Evolutionary conservation across 2,888 invertebrate genomes (phyloP).

Genomic region (Syrista parreyssii): DNA sequence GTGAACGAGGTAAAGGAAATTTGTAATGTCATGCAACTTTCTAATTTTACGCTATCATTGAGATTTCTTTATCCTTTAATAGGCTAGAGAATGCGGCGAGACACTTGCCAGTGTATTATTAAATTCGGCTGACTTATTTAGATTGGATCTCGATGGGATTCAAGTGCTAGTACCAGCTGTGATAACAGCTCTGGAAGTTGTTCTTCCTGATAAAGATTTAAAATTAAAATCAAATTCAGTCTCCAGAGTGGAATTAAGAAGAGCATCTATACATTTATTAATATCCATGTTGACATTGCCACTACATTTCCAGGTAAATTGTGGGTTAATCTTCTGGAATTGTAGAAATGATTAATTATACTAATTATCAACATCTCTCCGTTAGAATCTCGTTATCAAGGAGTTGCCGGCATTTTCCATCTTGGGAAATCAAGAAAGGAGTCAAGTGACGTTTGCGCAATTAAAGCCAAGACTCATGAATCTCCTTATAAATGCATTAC

Average conservation of each 20-base stretch:
- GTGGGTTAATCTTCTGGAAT: not conserved
- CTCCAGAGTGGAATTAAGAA: slow-evolving; percentile 83
- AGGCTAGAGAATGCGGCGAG: slow-evolving; percentile 75
- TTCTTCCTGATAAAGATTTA: slow-evolving; percentile 87
- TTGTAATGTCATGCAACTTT: slow-evolving; percentile 3
- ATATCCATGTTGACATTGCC: slow-evolving; percentile 93
- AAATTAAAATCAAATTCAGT: slow-evolving; percentile 78
- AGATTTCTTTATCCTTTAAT: slow-evolving; percentile 17
- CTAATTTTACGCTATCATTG: not conserved
- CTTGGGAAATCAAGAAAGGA: slow-evolving; percentile 45
- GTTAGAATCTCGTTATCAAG: slow-evolving; percentile 75
- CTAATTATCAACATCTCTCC: not conserved
- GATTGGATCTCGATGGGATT: slow-evolving; percentile 91
- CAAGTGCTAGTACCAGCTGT: slow-evolving; percentile 91
- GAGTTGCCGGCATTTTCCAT: slow-evolving; percentile 68
- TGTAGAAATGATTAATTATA: not conserved
- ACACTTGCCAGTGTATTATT: slow-evolving; percentile 89
- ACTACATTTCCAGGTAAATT: slow-evolving; percentile 81
- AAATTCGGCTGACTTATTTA: slow-evolving; percentile 88
- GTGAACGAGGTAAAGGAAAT: slow-evolving; percentile 70
- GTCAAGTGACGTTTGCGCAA: slow-evolving; percentile 72
- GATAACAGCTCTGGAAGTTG: slow-evolving; percentile 89
- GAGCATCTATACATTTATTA: slow-evolving; percentile 91
- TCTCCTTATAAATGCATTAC: slow-evolving; percentile 83
- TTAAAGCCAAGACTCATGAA: slow-evolving; percentile 83